Evolutionary conservation across 2,888 invertebrate species (phyloP).

Genomic region (Mythimna ferrago): DNA sequence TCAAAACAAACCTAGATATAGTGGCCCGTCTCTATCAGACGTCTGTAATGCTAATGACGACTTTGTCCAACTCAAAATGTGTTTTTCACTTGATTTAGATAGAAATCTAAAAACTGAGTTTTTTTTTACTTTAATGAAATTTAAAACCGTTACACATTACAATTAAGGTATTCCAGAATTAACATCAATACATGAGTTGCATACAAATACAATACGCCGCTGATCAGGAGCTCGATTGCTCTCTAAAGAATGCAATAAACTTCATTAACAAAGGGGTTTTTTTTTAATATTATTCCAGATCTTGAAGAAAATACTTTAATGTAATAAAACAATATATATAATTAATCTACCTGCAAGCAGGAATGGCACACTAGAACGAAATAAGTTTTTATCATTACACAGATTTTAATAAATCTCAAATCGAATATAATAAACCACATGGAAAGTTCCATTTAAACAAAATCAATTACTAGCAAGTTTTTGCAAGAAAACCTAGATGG

Average conservation of each 20-base stretch:
- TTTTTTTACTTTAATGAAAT: too few species aligned
- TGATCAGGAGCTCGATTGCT: background rate
- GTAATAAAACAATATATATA: too few species aligned
- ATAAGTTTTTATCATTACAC: background rate
- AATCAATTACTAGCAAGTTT: background rate
- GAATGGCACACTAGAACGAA: background rate
- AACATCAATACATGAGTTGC: too few species aligned
- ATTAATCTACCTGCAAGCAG: background rate
- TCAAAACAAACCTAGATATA: background rate
- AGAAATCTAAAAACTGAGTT: background rate
- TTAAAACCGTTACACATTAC: too few species aligned
- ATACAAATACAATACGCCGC: too few species aligned
- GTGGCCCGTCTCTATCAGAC: background rate
- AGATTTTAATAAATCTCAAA: background rate
- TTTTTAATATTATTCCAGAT: too few species aligned
- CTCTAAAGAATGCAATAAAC: background rate
- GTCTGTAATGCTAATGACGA: background rate
- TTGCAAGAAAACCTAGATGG: constrained; percentile 20
- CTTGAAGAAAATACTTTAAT: background rate
- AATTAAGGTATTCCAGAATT: too few species aligned
- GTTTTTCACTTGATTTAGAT: background rate
- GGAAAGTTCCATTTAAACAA: background rate
- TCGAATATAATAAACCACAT: background rate
- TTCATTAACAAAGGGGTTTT: background rate
- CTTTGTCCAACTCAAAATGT: background rate